Evolutionary conservation across 2,888 invertebrate species (phyloP), one percentile per base, ranked within the genome.

Genomic region (Hirtodrosophila duncani): DNA sequence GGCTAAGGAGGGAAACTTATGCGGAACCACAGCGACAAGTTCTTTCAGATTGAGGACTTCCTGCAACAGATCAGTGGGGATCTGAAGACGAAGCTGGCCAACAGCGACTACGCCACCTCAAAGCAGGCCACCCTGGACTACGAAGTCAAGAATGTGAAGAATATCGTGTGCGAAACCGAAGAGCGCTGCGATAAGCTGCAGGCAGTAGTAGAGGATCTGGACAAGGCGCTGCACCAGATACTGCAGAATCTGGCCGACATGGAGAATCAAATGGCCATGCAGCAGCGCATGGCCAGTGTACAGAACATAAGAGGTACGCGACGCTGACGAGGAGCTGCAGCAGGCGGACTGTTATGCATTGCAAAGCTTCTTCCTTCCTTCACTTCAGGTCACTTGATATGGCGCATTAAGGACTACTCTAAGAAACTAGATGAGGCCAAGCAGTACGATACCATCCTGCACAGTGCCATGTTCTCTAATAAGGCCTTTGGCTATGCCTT

Each of bases 401-500:
- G 93, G 93, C 89, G 91, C 66, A 91, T 94, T 70, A 90, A 90
- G 51, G 89, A 91, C 58, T 92, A 91, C 71, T 85, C 88, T 0
- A 87, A 89, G 6, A 91, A 92, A 60, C 89, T 94, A 88, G 90
- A 89, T 38, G 91, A 91, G 11, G 91, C 93, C 0, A 92, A 91
- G 66, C 90, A 91, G 29, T 90, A 89, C 33, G 91, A 91, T 56
- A 88, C 89, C 0, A 89, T 91, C 0, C 78, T 93, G 1, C 90
- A 89, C 58, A 93, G 93, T 70, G 91, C 92, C 0, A 86, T 91
- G 57, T 93, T 94, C 83, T 89, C 90, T 26, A 91, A 91, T 26
- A 90, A 90, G 72, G 90, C 90, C 55, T 93, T 91, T 67, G 93
- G 94, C n/a, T 94, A 94, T 83, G 91, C 91, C 2, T 82, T 94